Base-by-base conservation (phyloP, 2,797 vertebrate genomes). In the Cyclopterus lumpus region DNA sequence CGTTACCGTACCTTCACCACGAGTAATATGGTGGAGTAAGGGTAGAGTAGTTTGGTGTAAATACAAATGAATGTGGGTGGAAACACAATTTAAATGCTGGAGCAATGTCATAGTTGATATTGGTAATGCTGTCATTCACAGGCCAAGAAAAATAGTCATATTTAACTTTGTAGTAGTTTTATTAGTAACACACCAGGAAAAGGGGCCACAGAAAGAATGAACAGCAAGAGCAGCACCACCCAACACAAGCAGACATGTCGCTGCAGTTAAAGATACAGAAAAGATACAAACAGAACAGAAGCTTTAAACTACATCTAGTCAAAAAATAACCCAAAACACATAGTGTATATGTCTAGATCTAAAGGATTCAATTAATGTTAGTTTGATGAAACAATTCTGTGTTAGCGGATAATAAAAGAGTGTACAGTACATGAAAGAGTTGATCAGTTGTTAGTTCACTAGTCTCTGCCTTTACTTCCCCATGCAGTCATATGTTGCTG, bases 1-100 rank as follows among this genome's bases (percentile, higher is more conserved):
- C 93, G 0, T 95, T 87, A 6, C 97, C 97, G 1, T 98, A 99
- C 95, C 97, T 99, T 94, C 69, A 84, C 78, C 83, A 89, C 18
- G 22, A 70, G 88, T 58, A 77, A 85, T 30, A 73, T 5, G 71
- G 68, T 30, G 8, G 9, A 64, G 63, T 81, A 60, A 76, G 66
- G 44, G 22, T 48, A 46, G 18, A 79, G 61, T 51, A 34, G 49
- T 66, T 32, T 53, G 36, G 26, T 32, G 69, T 24, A n/a, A 40
- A 30, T 30, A 54, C 74, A 76, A 34, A 76, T 28, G n/a, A 67
- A 62, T 38, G 36, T 73, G 22, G 28, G 14, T 62, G 34, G 42
- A 51, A 34, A 71, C 1, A n/a, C 24, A 72, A 40, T 6, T 63
- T 28, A 71, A 66, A 78, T 28, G 8, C 22, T 59, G 32, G 5